Base-by-base conservation (phyloP, 2,113 vertebrate genomes). In the Nothoprocta pentlandii region DNA sequence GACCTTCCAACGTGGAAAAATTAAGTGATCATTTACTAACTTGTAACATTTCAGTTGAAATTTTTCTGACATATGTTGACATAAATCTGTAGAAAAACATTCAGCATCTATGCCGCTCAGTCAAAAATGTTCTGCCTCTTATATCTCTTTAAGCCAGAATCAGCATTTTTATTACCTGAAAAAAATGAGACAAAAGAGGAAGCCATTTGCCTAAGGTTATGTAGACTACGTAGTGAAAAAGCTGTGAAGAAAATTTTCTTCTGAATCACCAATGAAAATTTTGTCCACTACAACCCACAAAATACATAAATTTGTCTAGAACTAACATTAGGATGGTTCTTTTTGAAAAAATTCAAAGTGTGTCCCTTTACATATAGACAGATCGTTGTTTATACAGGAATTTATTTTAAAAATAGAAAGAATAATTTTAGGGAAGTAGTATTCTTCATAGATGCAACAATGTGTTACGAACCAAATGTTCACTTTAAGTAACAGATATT, bases 111-210 rank as follows among this genome's bases (percentile, higher is more conserved):
- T 25, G 9, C 34, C 59, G 79, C 59, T 2, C 4, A n/a, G 68
- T 86, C 10, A 23, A 49, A 80, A 73, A 58, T n/a, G 64, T 23
- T 56, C 13, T 69, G 0, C 6, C 11, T 86, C 10, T 69, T 63
- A 19, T 4, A 69, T 6, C 7, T 75, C 7, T 64, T 80, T 51
- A 51, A 51, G 47, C 10, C 22, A 70, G n/a, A 51, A 44, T 41
- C 1, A 4, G 3, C 76, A 21, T 0, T 78, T 13, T 32, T 69
- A 22, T 62, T 5, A 30, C 9, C n/a, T 26, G 12, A n/a, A n/a
- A 6, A 2, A 51, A 77, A 74, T 46, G 23, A 51, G 32, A 78
- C 73, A 64, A 49, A 77, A 69, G 15, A 41, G 5, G 66, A 77
- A 64, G 3, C 54, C 54, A 58, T 58, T 58, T 58, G 30, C 1